Evolutionary conservation across 2,113 vertebrate genomes (phyloP), one percentile per base, ranked within the genome.

Genomic region (Pogonocichla stellata): DNA sequence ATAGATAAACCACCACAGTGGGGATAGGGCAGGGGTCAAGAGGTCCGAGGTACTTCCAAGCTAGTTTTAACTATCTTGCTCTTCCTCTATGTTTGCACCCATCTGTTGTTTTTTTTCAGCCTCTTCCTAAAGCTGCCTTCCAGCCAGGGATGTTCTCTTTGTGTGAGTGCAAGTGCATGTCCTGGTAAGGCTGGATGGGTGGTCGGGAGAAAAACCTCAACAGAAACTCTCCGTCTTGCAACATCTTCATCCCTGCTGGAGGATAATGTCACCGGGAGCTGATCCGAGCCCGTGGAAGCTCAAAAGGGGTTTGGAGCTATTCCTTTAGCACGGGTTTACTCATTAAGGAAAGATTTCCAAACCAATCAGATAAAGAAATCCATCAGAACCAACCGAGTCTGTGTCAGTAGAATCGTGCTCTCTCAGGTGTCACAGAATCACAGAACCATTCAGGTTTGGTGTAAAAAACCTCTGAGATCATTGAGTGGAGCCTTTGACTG

Each of bases 401-500:
- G 0, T 19, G 18, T 56, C 40, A 74, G 40, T 5, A 45, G 57
- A 74, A 45, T 22, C 2, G 2, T 10, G 65, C 33, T 51, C 54
- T 50, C 14, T 45, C 24, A 34, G 36, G 48, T 54, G 26, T 33
- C 34, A 42, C 25, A 62, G 54, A 60, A 20, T 53, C 69, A 66
- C 43, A 51, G 38, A 61, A 26, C 5, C 17, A 15, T 34, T 56
- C 13, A 40, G 20, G 14, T 2, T 2, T 62, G 54, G 54, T 48
- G 14, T 14, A 40, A 60, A 60, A 62, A 69, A 8, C 12, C 31
- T 56, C 47, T 12, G 22, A 56, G 71, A 48, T 8, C 47, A 56
- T 19, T 0, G 7, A 33, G 14, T 28, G 18, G 12, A 36, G 4
- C 26, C 34, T 33, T 23, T 9, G 31, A 26, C 24, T 31, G n/a